Evolutionary conservation across 2,888 invertebrate species (phyloP).

Genomic region (Amitus sp.): DNA sequence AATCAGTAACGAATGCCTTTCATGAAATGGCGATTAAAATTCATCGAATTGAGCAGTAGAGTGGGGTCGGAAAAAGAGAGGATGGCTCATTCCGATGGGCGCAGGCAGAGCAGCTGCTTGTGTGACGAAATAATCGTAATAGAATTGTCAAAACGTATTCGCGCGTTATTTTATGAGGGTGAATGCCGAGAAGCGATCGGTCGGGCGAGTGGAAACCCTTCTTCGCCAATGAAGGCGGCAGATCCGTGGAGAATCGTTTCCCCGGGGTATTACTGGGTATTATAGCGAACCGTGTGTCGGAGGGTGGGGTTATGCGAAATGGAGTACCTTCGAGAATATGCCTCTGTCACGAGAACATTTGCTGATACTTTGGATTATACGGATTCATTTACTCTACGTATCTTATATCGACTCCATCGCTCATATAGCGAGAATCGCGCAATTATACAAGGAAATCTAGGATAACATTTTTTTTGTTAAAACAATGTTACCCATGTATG

Average conservation of each 20-base stretch:
- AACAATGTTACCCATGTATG: too few species aligned
- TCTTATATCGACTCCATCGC: too few species aligned
- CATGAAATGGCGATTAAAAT: too few species aligned
- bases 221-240: constrained; percentile 51
- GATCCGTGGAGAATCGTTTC: constrained; percentile 62
- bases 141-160: constrained; percentile 65
- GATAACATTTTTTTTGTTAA: too few species aligned
- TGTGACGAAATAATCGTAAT: constrained; percentile 63
- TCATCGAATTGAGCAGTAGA: too few species aligned
- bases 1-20: too few species aligned
- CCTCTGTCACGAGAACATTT: constrained; percentile 55
- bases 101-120: constrained; percentile 54
- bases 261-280: constrained; percentile 61
- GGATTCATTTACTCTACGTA: too few species aligned
- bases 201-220: constrained; percentile 50
- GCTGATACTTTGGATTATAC: constrained; percentile 54
- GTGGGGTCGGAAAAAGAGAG: too few species aligned
- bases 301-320: constrained; percentile 54
- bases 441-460: too few species aligned
- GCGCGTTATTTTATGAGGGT: constrained; percentile 63
- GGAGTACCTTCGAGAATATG: constrained; percentile 55
- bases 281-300: constrained; percentile 52
- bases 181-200: constrained; percentile 46
- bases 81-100: constrained; percentile 18
- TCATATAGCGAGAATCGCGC: neutral